Base-by-base conservation (phyloP, 2,888 invertebrate species). In the Pseudoips prasinana region DNA sequence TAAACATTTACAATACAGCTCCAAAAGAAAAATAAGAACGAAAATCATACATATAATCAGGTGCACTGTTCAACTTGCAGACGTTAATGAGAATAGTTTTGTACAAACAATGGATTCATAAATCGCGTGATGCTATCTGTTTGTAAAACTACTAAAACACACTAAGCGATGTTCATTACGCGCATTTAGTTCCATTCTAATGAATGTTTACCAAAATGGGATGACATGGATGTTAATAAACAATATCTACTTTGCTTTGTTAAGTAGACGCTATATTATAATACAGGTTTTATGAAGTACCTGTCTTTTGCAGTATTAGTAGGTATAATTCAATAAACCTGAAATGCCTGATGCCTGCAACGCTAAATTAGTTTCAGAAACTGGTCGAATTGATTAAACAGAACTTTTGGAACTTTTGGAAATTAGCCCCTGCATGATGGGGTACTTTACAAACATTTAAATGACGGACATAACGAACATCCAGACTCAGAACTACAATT, bases 71-170 rank as follows among this genome's bases (percentile, higher is more conserved):
- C 45, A 59, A 58, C 62, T 62, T 57, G 53, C 48, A 60, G 67
- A 66, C 71, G 70, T 69, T 80, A 82, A 80, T 80, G 80, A 78
- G 78, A 74, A 72, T 69, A 73, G 73, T 73, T 66, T 20, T 46
- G 53, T 50, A 48, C 63, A 69, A 67, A 82, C 82, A 83, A 83
- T 81, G 75, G 76, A 58, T 74, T 73, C 73, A 80, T 83, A 81
- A 81, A 81, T 81, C 65, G 64, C 64, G 55, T 68, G 76, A 79
- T 76, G 65, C 73, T 74, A 81, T 78, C 76, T 65, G 54, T 49
- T 55, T 46, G 65, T 71, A 68, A 73, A 75, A 77, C 70, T 73
- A 66, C 72, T 78, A 62, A 74, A 76, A 78, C 73, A 68, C 67
- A 58, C 58, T 43, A 56, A 46, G 54, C 63, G 64, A 72, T 73